Base-by-base conservation (phyloP, 2,797 vertebrate species). In the Mus spretus region DNA sequence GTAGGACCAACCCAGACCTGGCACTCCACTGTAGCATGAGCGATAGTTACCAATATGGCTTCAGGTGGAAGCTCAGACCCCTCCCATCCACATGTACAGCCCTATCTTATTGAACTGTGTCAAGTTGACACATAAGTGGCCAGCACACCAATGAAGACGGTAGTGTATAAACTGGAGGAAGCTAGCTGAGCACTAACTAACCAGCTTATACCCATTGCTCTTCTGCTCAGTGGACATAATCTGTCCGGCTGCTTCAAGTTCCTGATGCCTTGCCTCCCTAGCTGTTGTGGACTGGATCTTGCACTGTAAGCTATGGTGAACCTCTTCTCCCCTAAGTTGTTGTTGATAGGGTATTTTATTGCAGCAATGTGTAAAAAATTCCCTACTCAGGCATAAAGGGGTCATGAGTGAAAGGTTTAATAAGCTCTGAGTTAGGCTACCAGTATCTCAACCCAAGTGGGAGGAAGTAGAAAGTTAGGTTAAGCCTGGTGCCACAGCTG, bases 401-500 rank as follows among this genome's bases (percentile, higher is more conserved):
- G 24, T 63, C 57, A 63, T 63, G 24, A 44, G 6, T 61, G 37
- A 40, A 83, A 61, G 13, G 37, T 28, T 83, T 44, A 44, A 28
- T 15, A 44, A 63, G 24, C 8, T 40, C 47, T 40, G 67, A 72
- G 50, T 50, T 57, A 40, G 14, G 50, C 53, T 67, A n/a, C n/a
- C n/a, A 74, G 44, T 0, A 1, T 24, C 3, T 26, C 17, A 72
- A 2, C 15, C 10, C 12, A 28, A 20, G 26, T 12, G 19, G 8
- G 80, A n/a, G 1, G 53, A 75, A 17, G 2, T 12, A 12, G 28
- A 44, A 53, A 31, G 24, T 63, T 40, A 4, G 34, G 26, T 14
- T 72, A 26, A 19, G 70, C 75, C 34, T 22, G 44, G 47, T 28
- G 13, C 19, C 17, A 50, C 13, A 47, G 4, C 59, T 70, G 50